Percentiles rank a stretch among this genome's conserved stretches.
Evolutionary conservation across 2,113 vertebrate species (phyloP).

Genomic region (Eupsittula cactorum): DNA sequence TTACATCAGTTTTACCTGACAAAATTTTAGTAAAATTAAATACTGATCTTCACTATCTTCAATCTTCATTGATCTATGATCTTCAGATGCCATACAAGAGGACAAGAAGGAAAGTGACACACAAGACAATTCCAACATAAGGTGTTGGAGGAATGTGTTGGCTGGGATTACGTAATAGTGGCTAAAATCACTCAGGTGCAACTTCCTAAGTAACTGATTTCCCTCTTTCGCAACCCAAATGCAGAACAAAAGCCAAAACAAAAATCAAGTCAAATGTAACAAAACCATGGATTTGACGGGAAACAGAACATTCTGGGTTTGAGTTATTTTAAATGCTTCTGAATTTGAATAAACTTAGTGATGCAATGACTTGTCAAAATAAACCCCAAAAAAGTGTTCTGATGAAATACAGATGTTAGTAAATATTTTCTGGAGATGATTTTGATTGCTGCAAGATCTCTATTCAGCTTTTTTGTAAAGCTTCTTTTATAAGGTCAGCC

Average conservation of each 20-base stretch:
- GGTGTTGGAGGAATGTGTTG: background rate
- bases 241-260: background rate
- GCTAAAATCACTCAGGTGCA: background rate
- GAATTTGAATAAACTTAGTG: background rate
- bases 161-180: background rate
- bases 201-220: background rate
- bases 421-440: background rate
- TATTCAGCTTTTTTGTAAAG: slow-evolving; percentile 60
- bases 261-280: background rate
- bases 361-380: background rate
- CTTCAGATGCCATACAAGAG: background rate
- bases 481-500: slow-evolving; percentile 86
- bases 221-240: background rate
- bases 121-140: background rate
- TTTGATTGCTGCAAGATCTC: background rate
- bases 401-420: background rate
- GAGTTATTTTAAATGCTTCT: background rate
- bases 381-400: background rate
- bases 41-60: background rate
- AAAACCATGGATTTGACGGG: background rate
- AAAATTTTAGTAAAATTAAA: background rate
- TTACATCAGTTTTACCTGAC: background rate
- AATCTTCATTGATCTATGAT: background rate
- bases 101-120: background rate
- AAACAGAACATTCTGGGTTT: background rate